phyloP scores from a whole-genome alignment of 2,113 vertebrate genomes.

The Furnarius figulus region DNA sequence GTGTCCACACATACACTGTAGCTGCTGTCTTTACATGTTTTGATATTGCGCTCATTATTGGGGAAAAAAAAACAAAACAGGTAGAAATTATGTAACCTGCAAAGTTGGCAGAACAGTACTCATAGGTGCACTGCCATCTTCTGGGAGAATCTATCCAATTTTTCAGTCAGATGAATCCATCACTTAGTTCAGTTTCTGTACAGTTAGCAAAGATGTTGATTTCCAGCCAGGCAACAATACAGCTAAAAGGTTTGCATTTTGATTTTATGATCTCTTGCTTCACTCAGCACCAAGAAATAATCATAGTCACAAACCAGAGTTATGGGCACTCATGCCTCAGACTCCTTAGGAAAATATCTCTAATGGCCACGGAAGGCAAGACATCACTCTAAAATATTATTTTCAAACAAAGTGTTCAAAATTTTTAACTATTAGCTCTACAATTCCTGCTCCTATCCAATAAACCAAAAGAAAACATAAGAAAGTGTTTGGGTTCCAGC shows the following conservation, averaged over 20 bases:
- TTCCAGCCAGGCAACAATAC: background rate
- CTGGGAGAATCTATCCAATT: background rate
- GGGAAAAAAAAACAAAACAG: background rate
- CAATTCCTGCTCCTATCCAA: background rate
- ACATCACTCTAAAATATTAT: background rate
- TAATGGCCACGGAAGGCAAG: background rate
- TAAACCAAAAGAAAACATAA: background rate
- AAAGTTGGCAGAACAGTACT: background rate
- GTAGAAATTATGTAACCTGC: background rate
- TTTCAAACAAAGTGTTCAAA: background rate
- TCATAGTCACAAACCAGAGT: background rate
- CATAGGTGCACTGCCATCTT: constrained; percentile 47
- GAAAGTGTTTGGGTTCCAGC: background rate
- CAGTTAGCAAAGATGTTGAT: background rate
- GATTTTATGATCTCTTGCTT: background rate
- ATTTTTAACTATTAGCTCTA: background rate
- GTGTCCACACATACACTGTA: background rate
- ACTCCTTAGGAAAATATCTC: background rate
- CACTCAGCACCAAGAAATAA: background rate
- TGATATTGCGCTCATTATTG: background rate
- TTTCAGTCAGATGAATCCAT: background rate
- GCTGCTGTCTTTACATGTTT: background rate
- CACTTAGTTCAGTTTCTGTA: background rate
- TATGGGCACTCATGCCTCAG: background rate
- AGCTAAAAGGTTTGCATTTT: background rate